Percentiles rank a stretch among this genome's conserved stretches.
Conservation (phyloP, 1,140 invertebrate genomes). For the Saccostrea echinata region DNA sequence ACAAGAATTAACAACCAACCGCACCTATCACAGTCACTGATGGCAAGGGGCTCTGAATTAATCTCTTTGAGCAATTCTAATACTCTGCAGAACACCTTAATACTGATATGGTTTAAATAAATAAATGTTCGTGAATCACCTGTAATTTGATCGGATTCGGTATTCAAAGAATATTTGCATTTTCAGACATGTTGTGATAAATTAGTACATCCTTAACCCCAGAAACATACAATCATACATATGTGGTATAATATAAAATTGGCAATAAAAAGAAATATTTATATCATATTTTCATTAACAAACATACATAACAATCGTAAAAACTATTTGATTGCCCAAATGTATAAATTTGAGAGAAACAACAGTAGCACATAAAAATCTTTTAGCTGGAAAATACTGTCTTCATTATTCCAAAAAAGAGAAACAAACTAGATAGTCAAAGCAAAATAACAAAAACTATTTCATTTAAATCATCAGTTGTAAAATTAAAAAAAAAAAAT, state of each 20-base stretch:
- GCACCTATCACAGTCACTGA: constrained; percentile 60
- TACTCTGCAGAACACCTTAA: constrained; percentile 48
- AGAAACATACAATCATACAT: neutral
- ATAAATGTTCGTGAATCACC: constrained; percentile 14
- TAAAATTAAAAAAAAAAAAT: neutral
- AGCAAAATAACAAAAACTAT: neutral
- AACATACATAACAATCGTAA: constrained; percentile 10
- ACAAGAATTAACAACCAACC: constrained; percentile 58
- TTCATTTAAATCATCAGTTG: neutral
- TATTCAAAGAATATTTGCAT: neutral
- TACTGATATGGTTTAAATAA: constrained; percentile 55
- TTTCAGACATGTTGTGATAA: neutral
- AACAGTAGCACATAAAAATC: constrained; percentile 11
- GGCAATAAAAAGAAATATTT: neutral
- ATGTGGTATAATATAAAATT: constrained; percentile 24
- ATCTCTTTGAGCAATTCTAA: constrained; percentile 49
- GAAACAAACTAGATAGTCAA: constrained; percentile 33
- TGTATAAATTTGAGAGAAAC: constrained; percentile 2
- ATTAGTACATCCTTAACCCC: constrained; percentile 3
- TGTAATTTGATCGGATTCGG: constrained; percentile 23
- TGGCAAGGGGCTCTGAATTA: constrained; percentile 59
- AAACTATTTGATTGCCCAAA: neutral
- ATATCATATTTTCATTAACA: neutral
- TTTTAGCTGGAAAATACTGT: neutral
- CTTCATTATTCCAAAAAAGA: neutral